These are phyloP conservation scores for Pseudocheirus occidentalis DNA, from an alignment of 2,797 vertebrate species.

Conservation along the genomic window DNA sequence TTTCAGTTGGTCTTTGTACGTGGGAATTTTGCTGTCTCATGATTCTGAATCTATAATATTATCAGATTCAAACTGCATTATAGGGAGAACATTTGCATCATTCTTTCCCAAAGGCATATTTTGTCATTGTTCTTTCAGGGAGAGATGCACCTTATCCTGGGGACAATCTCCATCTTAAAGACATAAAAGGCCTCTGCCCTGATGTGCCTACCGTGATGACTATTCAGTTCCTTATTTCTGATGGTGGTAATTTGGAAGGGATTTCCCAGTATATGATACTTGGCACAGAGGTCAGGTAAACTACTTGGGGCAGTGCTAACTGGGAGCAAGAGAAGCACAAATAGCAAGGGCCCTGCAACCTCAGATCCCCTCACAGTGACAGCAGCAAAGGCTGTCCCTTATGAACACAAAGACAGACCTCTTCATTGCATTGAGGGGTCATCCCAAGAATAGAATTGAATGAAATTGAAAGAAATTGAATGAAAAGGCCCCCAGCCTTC, in stretches of 20 bases:
- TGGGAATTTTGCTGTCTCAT: neutral
- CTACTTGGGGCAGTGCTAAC: neutral
- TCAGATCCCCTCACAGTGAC: neutral
- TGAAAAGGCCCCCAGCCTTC: neutral
- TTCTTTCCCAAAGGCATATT: neutral
- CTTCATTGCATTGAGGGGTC: neutral
- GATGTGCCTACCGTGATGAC: slow-evolving; percentile 89
- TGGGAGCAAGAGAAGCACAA: neutral
- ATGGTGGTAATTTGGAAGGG: slow-evolving; percentile 85
- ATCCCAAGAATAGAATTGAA: too few relatives aligned
- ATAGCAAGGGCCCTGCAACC: neutral
- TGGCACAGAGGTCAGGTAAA: slow-evolving; percentile 90
- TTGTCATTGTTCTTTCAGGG: slow-evolving; percentile 51
- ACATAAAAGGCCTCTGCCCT: slow-evolving; percentile 82
- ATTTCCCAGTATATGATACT: slow-evolving; percentile 87
- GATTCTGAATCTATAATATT: neutral
- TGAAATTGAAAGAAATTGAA: too few relatives aligned
- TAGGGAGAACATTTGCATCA: neutral
- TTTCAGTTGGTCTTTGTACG: neutral
- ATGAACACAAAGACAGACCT: neutral
- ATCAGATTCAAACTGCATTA: neutral
- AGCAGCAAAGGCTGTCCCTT: too few relatives aligned
- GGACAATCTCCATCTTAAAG: slow-evolving; percentile 31
- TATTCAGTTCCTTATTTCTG: slow-evolving; percentile 86
- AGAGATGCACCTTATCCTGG: slow-evolving; percentile 36